Base-by-base conservation (phyloP, 92 coral and sea anemone genomes). In the Paramuricea clavata region DNA sequence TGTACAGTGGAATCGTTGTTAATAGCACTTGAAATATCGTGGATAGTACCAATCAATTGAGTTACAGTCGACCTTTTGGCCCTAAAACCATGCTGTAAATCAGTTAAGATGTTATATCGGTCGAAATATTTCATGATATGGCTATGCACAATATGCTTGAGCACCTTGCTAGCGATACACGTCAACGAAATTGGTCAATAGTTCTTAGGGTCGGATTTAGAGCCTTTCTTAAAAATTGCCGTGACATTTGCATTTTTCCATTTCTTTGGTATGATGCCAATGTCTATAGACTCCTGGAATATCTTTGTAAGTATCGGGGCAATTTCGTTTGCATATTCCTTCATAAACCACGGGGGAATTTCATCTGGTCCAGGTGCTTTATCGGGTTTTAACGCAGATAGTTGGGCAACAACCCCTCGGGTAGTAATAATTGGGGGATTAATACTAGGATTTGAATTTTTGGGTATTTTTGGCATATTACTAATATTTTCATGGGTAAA, bases 401-500 rank as follows among this genome's bases (percentile, higher is more conserved):
- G 50, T 36, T 71, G 77, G 1, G 25, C 50, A n/a, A 19, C 12
- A n/a, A 41, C 50, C 10, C 44, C 76, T 5, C 17, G 11, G 1
- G 22, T 5, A 16, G 60, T 5, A 44, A 74, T 74, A 50, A 50
- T 13, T 12, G 2, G 12, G 5, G 41, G 26, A 2, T 11, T 0
- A 33, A n/a, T n/a, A 0, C 3, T 34, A n/a, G 11, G 32, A 49
- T 13, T 26, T 26, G 22, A 15, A 4, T 13, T 36, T 21, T 47
- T 76, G 19, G 0, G 47, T 26, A 49, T 25, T 6, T 6, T 52
- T 16, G 82, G 94, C 13, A 80, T 16, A 49, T 80, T 73, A 59
- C 36, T 72, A 15, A 69, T 59, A 61, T 84, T 84, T 90, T 93
- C 92, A 42, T 59, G 36, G 1, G 91, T 90, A 57, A 79, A 90